Evolutionary conservation across 2,113 vertebrate species (phyloP).

Genomic region (Takifugu flavidus): DNA sequence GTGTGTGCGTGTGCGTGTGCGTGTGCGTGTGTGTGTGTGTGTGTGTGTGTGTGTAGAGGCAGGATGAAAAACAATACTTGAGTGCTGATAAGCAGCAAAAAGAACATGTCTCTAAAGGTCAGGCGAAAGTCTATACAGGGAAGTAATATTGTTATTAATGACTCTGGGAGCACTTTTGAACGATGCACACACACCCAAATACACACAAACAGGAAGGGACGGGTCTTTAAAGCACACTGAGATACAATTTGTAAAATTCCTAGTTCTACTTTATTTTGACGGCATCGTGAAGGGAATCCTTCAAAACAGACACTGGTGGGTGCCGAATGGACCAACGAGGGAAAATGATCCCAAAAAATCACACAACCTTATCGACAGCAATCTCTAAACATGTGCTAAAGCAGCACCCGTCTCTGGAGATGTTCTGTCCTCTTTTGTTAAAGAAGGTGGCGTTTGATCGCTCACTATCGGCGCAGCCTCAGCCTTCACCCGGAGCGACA

Average conservation of each 20-base stretch:
- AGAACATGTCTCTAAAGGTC: conserved; percentile 39
- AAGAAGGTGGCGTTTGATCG: neutral
- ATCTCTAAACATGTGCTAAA: no score
- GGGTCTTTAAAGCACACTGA: conserved; percentile 2
- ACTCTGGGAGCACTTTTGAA: conserved; percentile 47
- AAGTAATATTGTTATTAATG: conserved; percentile 72
- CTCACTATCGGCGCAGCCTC: neutral
- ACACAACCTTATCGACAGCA: no score
- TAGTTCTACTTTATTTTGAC: no score
- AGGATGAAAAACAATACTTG: conserved; percentile 56
- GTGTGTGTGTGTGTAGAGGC: conserved; percentile 26
- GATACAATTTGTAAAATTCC: neutral
- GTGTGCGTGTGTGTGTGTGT: conserved; percentile 29
- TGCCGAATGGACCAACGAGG: no score
- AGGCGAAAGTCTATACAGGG: conserved; percentile 60
- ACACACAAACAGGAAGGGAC: conserved; percentile 53
- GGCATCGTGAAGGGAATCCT: no score
- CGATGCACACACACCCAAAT: conserved; percentile 16
- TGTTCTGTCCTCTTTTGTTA: neutral
- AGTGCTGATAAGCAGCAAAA: conserved; percentile 18
- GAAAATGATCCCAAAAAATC: no score
- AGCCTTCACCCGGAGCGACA: neutral
- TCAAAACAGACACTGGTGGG: no score
- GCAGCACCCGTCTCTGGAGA: no score
- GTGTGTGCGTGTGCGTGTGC: conserved; percentile 12